Evolutionary conservation across 2,113 vertebrate genomes (phyloP).

Genomic region (Lamprologus sp.): DNA sequence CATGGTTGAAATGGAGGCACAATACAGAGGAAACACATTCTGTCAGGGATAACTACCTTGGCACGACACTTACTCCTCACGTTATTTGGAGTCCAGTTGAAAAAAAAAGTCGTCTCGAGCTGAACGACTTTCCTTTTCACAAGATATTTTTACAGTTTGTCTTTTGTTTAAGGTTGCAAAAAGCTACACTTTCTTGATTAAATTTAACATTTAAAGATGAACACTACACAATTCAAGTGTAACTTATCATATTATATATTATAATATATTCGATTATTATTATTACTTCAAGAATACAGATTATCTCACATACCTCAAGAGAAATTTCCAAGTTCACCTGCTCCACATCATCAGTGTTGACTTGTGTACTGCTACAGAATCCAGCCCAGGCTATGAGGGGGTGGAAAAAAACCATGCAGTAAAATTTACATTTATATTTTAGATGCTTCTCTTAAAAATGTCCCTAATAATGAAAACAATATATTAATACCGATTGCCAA

Average conservation of each 20-base stretch:
- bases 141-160: background rate
- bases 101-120: accelerated
- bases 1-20: background rate
- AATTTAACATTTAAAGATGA: background rate
- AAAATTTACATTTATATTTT: background rate
- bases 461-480: background rate
- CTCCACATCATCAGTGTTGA: accelerated
- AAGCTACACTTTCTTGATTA: background rate
- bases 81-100: background rate
- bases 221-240: background rate
- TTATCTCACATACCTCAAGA: accelerated
- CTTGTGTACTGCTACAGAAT: background rate
- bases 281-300: background rate
- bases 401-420: background rate
- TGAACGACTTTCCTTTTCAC: background rate
- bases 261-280: background rate
- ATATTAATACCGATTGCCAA: background rate
- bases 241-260: background rate
- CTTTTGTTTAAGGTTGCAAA: background rate
- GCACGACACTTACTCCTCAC: accelerated
- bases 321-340: background rate
- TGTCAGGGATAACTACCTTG: background rate
- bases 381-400: accelerated
- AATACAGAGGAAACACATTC: accelerated
- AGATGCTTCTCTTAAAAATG: background rate